Percentiles rank a stretch among this genome's conserved stretches.
Conservation (phyloP, 2,797 vertebrate genomes). For the Myotis myotis region DNA sequence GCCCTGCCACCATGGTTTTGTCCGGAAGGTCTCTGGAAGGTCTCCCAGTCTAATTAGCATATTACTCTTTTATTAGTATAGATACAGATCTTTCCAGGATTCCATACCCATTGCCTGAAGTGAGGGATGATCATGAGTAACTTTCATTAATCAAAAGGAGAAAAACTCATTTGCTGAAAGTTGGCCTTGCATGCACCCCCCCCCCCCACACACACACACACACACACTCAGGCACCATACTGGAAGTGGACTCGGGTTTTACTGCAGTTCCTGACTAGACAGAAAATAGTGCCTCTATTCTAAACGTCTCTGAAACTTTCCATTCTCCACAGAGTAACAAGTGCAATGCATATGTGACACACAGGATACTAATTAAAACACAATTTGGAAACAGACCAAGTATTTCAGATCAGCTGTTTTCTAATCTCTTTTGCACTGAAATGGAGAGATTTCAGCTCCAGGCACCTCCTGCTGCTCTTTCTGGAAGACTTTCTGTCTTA, state of each 20-base stretch:
- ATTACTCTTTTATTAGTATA: too few relatives aligned
- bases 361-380: background rate
- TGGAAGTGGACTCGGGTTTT: background rate
- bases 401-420: background rate
- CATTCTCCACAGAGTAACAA: background rate
- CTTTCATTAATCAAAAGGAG: background rate
- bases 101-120: background rate
- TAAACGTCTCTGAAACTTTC: background rate
- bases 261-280: background rate
- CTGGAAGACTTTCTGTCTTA: background rate
- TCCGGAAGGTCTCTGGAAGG: too few relatives aligned
- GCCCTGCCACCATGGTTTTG: too few relatives aligned
- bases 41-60: too few relatives aligned
- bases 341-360: background rate
- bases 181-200: background rate
- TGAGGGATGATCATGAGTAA: background rate
- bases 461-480: background rate
- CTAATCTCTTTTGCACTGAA: background rate
- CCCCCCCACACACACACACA: too few relatives aligned
- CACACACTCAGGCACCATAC: background rate
- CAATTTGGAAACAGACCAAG: background rate
- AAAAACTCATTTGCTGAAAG: background rate
- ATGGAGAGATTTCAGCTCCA: background rate
- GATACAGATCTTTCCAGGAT: background rate
- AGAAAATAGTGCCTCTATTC: background rate